phyloP scores from a whole-genome alignment of 2,888 invertebrate genomes.

The Gryllus longicercus region DNA sequence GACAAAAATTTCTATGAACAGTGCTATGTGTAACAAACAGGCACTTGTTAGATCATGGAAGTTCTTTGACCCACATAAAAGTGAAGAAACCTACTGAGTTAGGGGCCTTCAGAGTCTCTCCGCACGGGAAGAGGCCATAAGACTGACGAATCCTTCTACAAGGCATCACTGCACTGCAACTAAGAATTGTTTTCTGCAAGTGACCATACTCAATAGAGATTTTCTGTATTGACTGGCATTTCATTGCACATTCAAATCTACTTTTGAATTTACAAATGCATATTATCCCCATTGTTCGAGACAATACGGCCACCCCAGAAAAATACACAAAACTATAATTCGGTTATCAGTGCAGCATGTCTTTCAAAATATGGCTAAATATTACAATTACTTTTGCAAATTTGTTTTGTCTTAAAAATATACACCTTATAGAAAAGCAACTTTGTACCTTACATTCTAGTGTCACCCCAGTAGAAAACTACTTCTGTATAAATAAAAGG shows the following conservation, averaged over 20 bases:
- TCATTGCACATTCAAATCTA: too few relatives aligned
- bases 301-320: neutral
- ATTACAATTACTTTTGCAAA: neutral
- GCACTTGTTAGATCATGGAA: neutral
- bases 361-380: neutral
- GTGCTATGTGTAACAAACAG: conserved; percentile 17
- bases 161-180: neutral
- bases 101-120: neutral
- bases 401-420: conserved; percentile 7
- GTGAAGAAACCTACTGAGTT: conserved; percentile 4
- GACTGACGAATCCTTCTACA: neutral
- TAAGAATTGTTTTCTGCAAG: neutral
- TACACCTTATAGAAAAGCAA: conserved; percentile 17
- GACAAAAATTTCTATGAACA: conserved; percentile 3
- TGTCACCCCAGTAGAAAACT: conserved; percentile 1
- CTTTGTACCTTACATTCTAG: conserved; percentile 1
- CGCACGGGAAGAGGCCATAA: neutral
- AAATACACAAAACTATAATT: neutral
- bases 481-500: conserved; percentile 17
- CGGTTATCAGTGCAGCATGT: neutral
- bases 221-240: too few relatives aligned
- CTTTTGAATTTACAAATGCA: too few relatives aligned
- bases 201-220: neutral
- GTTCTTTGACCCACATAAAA: neutral
- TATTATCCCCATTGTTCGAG: neutral